phyloP scores from a whole-genome alignment of 1,140 invertebrate species.

The Sinella curviseta region DNA sequence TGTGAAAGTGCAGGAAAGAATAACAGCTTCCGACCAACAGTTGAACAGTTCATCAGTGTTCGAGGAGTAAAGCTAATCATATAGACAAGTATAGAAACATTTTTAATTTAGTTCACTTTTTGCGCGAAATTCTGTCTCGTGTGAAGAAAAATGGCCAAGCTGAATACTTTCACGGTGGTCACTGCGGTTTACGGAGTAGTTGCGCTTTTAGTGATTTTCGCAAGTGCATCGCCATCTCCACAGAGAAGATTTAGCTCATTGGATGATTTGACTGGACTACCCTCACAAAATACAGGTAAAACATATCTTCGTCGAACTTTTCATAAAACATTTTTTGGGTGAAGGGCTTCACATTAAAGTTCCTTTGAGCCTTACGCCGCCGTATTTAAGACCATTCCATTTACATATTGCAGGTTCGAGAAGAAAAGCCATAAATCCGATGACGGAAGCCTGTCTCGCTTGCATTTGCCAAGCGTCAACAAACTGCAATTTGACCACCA shows the following conservation, averaged over 20 bases:
- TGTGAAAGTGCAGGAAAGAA: no score
- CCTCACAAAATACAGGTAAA: neutral
- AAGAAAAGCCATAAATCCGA: slow-evolving; percentile 27
- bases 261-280: neutral
- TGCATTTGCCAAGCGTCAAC: slow-evolving; percentile 48
- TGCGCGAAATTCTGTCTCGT: neutral
- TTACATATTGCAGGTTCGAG: neutral
- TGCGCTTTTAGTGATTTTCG: neutral
- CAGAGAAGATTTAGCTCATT: neutral
- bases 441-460: slow-evolving; percentile 46
- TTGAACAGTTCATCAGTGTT: no score
- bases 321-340: no score
- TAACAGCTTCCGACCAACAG: no score
- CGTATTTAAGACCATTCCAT: no score
- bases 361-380: no score
- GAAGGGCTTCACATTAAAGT: no score
- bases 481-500: slow-evolving; percentile 44
- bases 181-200: neutral
- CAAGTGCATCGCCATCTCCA: neutral
- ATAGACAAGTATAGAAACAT: no score
- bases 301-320: no score
- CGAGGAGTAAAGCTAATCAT: no score
- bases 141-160: neutral
- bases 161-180: neutral
- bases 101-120: neutral